Percentiles rank a stretch among this genome's conserved stretches.
These are phyloP conservation scores for Caranx melampygus DNA, from an alignment of 2,113 vertebrate species.

Conservation along the genomic window DNA sequence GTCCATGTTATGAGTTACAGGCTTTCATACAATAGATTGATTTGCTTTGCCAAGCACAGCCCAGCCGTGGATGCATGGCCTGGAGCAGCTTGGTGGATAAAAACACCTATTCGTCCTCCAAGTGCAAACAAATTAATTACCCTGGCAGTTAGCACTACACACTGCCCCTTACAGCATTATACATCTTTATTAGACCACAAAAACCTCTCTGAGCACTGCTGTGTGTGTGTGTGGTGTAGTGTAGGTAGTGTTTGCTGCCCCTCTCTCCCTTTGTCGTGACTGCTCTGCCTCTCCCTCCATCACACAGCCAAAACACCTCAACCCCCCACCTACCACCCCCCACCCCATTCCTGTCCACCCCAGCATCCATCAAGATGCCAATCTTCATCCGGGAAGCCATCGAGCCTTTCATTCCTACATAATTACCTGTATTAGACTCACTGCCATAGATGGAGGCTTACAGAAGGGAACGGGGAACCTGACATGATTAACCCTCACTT, in stretches of 20 bases:
- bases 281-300: slow-evolving; percentile 30
- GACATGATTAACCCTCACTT: slow-evolving; percentile 51
- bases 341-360: background rate
- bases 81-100: slow-evolving; percentile 32
- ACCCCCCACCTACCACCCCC: background rate
- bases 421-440: slow-evolving; percentile 71
- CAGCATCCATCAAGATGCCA: slow-evolving; percentile 75
- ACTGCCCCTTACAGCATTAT: slow-evolving; percentile 13
- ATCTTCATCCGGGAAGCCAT: slow-evolving; percentile 73
- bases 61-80: slow-evolving; percentile 30
- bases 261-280: slow-evolving; percentile 43
- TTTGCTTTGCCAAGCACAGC: slow-evolving; percentile 10
- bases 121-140: slow-evolving; percentile 56
- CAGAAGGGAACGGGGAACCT: slow-evolving; percentile 28
- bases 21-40: slow-evolving; percentile 26
- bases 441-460: slow-evolving; percentile 43
- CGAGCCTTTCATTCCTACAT: slow-evolving; percentile 67
- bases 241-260: background rate
- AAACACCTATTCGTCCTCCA: slow-evolving; percentile 44
- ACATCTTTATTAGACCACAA: slow-evolving; percentile 44
- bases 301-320: background rate
- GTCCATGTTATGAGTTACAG: background rate
- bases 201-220: slow-evolving; percentile 7
- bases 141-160: slow-evolving; percentile 30
- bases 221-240: slow-evolving; percentile 8